Evolutionary conservation across 1,140 invertebrate species (phyloP).

Genomic region (Listronotus bonariensis): DNA sequence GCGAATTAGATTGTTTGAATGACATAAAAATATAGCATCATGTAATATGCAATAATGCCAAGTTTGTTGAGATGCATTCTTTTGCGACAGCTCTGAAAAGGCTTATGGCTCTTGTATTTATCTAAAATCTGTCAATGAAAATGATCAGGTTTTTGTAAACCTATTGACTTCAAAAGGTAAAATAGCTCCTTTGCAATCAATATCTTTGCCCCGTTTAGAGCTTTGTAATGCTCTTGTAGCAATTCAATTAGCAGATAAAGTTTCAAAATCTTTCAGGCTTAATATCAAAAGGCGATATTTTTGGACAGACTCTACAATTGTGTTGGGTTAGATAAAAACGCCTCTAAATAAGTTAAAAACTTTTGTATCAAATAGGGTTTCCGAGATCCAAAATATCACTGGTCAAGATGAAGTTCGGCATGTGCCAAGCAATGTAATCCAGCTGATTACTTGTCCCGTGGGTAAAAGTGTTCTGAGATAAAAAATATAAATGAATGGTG

Average conservation of each 20-base stretch:
- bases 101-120: conserved; percentile 53
- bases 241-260: conserved; percentile 1
- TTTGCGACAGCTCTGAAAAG: conserved; percentile 52
- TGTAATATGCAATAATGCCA: conserved; percentile 6
- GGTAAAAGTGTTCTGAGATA: neutral
- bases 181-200: conserved; percentile 15
- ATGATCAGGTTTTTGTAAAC: conserved; percentile 3
- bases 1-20: conserved; percentile 11
- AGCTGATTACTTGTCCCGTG: conserved; percentile 16
- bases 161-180: conserved; percentile 13
- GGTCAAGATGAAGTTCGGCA: neutral
- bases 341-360: conserved; percentile 16
- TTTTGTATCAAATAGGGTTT: conserved; percentile 26
- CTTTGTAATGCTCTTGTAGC: conserved; percentile 12
- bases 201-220: conserved; percentile 29
- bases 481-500: conserved; percentile 9
- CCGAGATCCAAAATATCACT: conserved; percentile 15
- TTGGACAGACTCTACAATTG: conserved; percentile 34
- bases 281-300: neutral
- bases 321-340: conserved; percentile 20
- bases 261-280: conserved; percentile 4
- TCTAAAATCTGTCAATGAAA: neutral
- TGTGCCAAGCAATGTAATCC: conserved; percentile 9
- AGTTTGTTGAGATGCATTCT: conserved; percentile 47
- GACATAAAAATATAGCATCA: conserved; percentile 14